A percentile compares a stretch with the other conserved stretches of the same genome.
Evolutionary conservation across 2,797 vertebrate species (phyloP).

Genomic region (Rallus crepitans): DNA sequence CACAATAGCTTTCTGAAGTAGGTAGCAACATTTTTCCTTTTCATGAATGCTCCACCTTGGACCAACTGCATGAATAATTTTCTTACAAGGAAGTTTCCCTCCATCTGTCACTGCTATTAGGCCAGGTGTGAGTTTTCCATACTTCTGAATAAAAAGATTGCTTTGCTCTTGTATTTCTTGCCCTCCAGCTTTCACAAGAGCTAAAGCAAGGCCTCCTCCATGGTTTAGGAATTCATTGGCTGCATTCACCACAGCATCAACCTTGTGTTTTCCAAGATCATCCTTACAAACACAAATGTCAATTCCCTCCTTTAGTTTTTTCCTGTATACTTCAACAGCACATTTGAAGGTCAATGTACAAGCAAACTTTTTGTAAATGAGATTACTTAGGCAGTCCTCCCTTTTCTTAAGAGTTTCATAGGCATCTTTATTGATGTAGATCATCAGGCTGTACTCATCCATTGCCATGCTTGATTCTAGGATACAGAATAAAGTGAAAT

Average conservation of each 20-base stretch:
- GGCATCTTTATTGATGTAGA: constrained; percentile 53
- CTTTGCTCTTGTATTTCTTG: constrained; percentile 76
- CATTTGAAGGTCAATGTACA: constrained; percentile 49
- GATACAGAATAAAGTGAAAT: constrained; percentile 24
- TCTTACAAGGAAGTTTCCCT: constrained; percentile 80
- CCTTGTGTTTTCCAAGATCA: constrained; percentile 83
- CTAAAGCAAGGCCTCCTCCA: constrained; percentile 82
- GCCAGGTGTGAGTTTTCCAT: constrained; percentile 62
- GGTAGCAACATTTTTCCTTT: not conserved
- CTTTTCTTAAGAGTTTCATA: constrained; percentile 70
- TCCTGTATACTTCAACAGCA: constrained; percentile 65
- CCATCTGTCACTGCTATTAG: constrained; percentile 33
- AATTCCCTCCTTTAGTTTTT: constrained; percentile 42
- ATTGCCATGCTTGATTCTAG: constrained; percentile 21
- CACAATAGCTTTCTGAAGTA: constrained; percentile 29
- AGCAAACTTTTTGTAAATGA: constrained; percentile 81
- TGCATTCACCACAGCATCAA: constrained; percentile 89
- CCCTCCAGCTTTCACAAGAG: constrained; percentile 83
- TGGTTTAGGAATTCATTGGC: constrained; percentile 83
- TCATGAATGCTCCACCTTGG: not conserved
- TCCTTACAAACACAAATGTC: constrained; percentile 86
- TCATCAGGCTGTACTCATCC: not conserved
- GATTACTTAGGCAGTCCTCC: constrained; percentile 44
- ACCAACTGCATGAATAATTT: constrained; percentile 90
- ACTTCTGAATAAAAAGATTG: rapidly evolving